Evolutionary conservation across 2,113 vertebrate species (phyloP).

Genomic region (Ceyx margarethae): DNA sequence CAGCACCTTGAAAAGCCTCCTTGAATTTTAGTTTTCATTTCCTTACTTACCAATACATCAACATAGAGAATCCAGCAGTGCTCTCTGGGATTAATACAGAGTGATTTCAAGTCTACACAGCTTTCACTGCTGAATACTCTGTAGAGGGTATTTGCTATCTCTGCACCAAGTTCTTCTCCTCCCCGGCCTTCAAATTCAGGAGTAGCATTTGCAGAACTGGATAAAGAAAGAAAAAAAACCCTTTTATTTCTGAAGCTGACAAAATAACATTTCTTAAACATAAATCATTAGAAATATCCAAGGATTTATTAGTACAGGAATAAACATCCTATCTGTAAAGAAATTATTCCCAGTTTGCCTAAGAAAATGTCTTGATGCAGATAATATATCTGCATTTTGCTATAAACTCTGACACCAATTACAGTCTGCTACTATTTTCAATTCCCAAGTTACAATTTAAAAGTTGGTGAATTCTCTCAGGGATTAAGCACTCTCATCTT

Average conservation of each 20-base stretch:
- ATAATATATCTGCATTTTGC: neutral
- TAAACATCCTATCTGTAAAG: neutral
- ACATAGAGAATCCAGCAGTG: constrained; percentile 98
- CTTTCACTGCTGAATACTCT: constrained; percentile 89
- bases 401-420: neutral
- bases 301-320: neutral
- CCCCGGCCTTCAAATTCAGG: constrained; percentile 96
- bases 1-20: neutral
- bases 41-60: constrained; percentile 89
- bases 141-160: constrained; percentile 89
- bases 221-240: neutral
- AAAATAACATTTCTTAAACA: neutral
- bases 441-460: neutral
- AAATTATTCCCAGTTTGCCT: neutral
- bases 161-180: constrained; percentile 91
- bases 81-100: constrained; percentile 87
- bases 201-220: constrained; percentile 93
- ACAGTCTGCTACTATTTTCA: neutral
- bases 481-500: neutral
- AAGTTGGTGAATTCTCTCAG: neutral
- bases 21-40: neutral
- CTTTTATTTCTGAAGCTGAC: neutral
- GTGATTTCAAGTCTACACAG: constrained; percentile 81
- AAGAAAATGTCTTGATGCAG: neutral
- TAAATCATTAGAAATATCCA: neutral